Base-by-base conservation (phyloP, 2,797 vertebrate species). In the Streptopelia turtur region DNA sequence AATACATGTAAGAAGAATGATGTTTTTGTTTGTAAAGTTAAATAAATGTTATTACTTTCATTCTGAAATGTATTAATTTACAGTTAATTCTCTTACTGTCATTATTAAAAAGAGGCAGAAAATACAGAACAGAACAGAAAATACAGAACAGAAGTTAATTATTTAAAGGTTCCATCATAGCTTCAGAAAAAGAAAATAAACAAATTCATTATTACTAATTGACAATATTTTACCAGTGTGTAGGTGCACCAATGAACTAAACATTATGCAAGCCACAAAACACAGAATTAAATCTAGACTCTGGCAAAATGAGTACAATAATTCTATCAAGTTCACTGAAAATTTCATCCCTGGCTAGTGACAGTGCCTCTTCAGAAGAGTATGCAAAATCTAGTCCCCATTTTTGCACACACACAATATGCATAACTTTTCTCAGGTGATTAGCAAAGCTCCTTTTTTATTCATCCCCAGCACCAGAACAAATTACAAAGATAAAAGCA, bases 401-500 rank as follows among this genome's bases (percentile, higher is more conserved):
- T 23, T 87, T 79, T 96, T 83, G 11, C 45, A 57, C 64, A 74
- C 16, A 63, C 25, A 78, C 15, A 28, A 21, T 49, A 43, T 70
- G 66, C 39, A 77, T 77, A 92, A 66, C 33, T 94, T 94, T 87
- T 87, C 78, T 87, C 86, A 90, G 49, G 68, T 96, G 93, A 92
- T 93, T 92, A 93, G 68, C 52, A 91, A 79, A 92, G 53, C 71
- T 95, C 14, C 12, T 89, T 89, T 87, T 94, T 89, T 74, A 94
- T 94, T 97, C 92, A 92, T 88, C 27, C 30, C 64, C 64, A 85
- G 64, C 41, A 95, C 89, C 81, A 93, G 89, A 95, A 96, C 59
- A 94, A 92, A 95, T 96, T 94, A 87, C 39, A 92, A 84, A 94
- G 90, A 94, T 92, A 96, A 96, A 97, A 94, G 39, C 63, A 72